These are phyloP conservation scores for Polydesmus complanatus DNA, from an alignment of 2,888 invertebrate genomes.

Conservation along the genomic window DNA sequence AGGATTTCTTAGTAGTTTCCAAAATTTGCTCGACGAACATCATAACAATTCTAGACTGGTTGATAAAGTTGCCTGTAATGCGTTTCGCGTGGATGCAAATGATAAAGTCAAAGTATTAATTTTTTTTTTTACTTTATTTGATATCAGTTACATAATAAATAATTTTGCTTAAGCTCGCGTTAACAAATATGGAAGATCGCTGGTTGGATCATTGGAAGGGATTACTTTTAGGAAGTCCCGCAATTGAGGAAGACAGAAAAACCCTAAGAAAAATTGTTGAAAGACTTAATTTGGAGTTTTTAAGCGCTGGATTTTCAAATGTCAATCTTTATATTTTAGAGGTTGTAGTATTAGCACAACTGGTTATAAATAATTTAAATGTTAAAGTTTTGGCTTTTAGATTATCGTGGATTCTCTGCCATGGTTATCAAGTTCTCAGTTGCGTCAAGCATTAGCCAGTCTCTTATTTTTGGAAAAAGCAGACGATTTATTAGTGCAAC, in stretches of 20 bases:
- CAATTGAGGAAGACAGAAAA: neutral
- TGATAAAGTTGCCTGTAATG: neutral
- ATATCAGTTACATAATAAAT: no score
- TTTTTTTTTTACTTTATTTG: no score
- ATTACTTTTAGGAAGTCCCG: neutral
- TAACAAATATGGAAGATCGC: neutral
- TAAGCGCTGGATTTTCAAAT: neutral
- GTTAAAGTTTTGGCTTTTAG: neutral
- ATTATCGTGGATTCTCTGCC: neutral
- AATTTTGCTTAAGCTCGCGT: neutral
- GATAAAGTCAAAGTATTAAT: neutral
- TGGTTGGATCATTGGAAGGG: neutral
- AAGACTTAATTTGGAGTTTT: neutral
- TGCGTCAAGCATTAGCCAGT: neutral
- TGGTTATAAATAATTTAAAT: neutral
- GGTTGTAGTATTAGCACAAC: no score
- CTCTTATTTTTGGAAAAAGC: neutral
- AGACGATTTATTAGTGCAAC: neutral
- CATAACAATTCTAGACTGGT: neutral
- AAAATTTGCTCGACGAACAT: no score
- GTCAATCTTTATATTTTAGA: neutral
- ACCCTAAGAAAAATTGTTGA: neutral
- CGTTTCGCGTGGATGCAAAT: neutral
- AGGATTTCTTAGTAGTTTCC: no score
- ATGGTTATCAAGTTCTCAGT: neutral